Evolutionary conservation across 2,888 invertebrate species (phyloP).

Genomic region (Autographa pulchrina): DNA sequence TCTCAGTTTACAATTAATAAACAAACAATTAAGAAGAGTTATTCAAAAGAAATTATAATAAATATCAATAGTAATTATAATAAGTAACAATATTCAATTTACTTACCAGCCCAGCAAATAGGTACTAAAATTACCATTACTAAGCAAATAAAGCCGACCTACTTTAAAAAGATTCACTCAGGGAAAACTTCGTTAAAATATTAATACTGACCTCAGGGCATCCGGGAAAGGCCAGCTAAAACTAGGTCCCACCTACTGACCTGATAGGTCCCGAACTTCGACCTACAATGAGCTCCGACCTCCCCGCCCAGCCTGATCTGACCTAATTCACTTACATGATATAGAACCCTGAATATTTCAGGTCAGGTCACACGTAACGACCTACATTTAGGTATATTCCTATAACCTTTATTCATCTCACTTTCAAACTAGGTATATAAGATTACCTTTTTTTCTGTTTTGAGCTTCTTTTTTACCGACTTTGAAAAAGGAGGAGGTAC

Average conservation of each 20-base stretch:
- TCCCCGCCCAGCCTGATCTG: constrained; percentile 23
- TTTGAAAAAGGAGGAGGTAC: too few species aligned
- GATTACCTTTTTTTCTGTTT: too few species aligned
- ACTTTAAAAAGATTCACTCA: neutral
- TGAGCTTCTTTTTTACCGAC: too few species aligned
- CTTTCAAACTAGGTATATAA: too few species aligned
- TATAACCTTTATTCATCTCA: neutral
- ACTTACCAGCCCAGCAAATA: neutral
- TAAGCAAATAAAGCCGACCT: neutral
- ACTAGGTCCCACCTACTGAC: constrained; percentile 3
- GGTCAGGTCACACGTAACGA: constrained; percentile 18
- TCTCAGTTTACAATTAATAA: too few species aligned
- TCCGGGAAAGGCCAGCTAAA: constrained; percentile 1
- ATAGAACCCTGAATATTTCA: constrained; percentile 18
- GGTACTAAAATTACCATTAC: neutral
- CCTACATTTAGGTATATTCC: constrained; percentile 12
- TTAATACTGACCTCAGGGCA: neutral
- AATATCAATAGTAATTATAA: neutral
- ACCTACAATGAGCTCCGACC: constrained; percentile 19
- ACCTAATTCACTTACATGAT: constrained; percentile 29
- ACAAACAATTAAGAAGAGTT: too few species aligned
- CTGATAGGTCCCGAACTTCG: neutral
- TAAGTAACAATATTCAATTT: neutral
- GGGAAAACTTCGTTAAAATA: neutral
- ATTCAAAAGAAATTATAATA: neutral